Evolutionary conservation across 2,113 vertebrate genomes (phyloP), one percentile per base, ranked within the genome.

Genomic region (Cichladusa arquata): DNA sequence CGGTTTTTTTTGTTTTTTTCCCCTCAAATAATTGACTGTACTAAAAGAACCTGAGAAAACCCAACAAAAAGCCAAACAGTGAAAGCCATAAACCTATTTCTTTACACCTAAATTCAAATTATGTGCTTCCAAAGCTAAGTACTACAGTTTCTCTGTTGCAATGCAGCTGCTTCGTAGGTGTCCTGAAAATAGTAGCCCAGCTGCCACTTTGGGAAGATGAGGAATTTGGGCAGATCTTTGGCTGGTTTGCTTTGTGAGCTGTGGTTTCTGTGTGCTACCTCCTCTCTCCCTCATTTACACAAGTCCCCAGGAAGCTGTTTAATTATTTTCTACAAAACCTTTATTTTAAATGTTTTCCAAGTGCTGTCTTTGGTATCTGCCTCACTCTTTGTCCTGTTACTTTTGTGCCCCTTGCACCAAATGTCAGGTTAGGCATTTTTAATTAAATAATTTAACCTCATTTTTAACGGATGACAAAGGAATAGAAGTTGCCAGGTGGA

Each of bases 1-100:
- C n/a, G 5, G 5, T n/a, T 53, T 16, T 1, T 29, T 29, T 40
- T 22, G 47, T 38, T 45, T 29, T 6, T 7, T 3, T 12, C 1
- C 18, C 11, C 24, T n/a, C 9, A 62, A 54, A 47, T 29, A 19
- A 7, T 54, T 69, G 5, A 1, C 15, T 36, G 3, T 67, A n/a
- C 45, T 81, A 42, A 25, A 36, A 53, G 25, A 40, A 25, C 9
- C 15, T 7, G 33, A 33, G 13, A 22, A 6, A 76, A 18, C 1
- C 2, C 2, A 8, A 22, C 19, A 5, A 58, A n/a, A 48, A 54
- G 19, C 14, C 1, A 19, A 26, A 45, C 1, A 65, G 6, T 44
- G 6, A 44, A 62, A 64, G 56, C 16, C 2, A 14, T 38, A 38
- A 45, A 7, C 0, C 5, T 26, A 5, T 69, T 83, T 86, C 14